These are phyloP conservation scores for Sebastes iracundus DNA, from an alignment of 2,797 vertebrate species.

Conservation along the genomic window DNA sequence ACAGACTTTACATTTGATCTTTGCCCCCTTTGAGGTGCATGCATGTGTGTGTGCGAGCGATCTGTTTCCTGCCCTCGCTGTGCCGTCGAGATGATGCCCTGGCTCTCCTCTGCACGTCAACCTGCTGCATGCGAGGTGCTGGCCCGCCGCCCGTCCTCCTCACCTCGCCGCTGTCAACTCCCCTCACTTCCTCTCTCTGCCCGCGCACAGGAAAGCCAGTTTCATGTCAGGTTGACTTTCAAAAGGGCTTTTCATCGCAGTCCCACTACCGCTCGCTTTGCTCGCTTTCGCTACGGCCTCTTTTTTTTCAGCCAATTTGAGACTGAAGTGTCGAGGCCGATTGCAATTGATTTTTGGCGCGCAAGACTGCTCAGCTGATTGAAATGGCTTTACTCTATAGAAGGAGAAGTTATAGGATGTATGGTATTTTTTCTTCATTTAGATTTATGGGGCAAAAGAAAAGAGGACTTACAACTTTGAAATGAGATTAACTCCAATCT, in stretches of 20 bases:
- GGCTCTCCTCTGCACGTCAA: constrained; percentile 33
- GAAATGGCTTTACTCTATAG: constrained; percentile 41
- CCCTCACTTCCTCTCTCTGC: constrained; percentile 56
- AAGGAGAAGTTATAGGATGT: neutral
- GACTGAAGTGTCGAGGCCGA: constrained; percentile 30
- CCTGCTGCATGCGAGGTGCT: constrained; percentile 47
- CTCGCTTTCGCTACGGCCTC: constrained; percentile 9
- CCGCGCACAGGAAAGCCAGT: constrained; percentile 39
- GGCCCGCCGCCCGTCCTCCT: constrained; percentile 42
- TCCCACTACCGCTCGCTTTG: neutral
- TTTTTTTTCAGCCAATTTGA: constrained; percentile 29
- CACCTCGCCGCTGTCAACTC: constrained; percentile 44
- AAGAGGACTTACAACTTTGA: constrained; percentile 14
- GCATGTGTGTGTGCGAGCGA: neutral
- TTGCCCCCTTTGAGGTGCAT: constrained; percentile 10
- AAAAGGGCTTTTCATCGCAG: constrained; percentile 53
- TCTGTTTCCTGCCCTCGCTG: constrained; percentile 49
- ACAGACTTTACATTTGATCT: constrained; percentile 10
- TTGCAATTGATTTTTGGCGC: constrained; percentile 60
- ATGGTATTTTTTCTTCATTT: constrained; percentile 4
- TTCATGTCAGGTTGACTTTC: constrained; percentile 63
- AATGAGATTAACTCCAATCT: constrained; percentile 39
- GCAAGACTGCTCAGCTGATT: constrained; percentile 37
- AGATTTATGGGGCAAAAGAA: constrained; percentile 3
- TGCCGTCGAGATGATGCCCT: constrained; percentile 14